Base-by-base conservation (phyloP, 2,888 invertebrate species). In the Podotricha telesiphe region DNA sequence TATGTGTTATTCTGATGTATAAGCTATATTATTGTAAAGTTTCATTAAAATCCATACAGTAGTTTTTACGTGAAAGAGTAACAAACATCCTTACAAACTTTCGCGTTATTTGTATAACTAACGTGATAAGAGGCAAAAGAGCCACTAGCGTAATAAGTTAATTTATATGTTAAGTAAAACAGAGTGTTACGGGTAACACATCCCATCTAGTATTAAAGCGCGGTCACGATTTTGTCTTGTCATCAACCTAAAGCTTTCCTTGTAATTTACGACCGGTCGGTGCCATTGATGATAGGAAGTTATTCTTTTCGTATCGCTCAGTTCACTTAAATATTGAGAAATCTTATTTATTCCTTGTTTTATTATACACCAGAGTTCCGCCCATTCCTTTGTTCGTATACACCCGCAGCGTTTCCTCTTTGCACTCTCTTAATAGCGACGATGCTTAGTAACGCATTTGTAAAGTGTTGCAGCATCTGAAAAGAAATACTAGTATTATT, bases 211-310 rank as follows among this genome's bases (percentile, higher is more conserved):
- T 75, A 77, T 78, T 74, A 77, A 70, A 76, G 76, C 74, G 78
- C 74, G 75, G 77, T 73, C 76, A 73, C 74, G 68, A 68, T 70
- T 74, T 70, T 71, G 70, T 69, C 50, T 66, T 59, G 69, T 73
- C 71, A 69, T 76, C 76, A 77, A 74, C 77, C 73, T 71, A 72
- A 75, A 78, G 75, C 77, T 67, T 69, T 58, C 28, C 67, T 59
- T 80, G 80, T 77, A 80, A 83, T 82, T 80, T 79, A 75, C 76
- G 78, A 77, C 73, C 77, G 65, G 79, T 75, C 67, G 77, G 75
- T 80, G 77, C 72, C 74, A 74, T 75, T 82, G 82, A 82, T 84
- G 82, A 72, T 83, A 82, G 85, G 85, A 85, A 84, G 86, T 88
- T 86, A 84, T 85, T 83, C 79, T 81, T 80, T 79, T 75, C 79